These are phyloP conservation scores for Chouioia cunea DNA, from an alignment of 2,888 invertebrate species.

Conservation along the genomic window DNA sequence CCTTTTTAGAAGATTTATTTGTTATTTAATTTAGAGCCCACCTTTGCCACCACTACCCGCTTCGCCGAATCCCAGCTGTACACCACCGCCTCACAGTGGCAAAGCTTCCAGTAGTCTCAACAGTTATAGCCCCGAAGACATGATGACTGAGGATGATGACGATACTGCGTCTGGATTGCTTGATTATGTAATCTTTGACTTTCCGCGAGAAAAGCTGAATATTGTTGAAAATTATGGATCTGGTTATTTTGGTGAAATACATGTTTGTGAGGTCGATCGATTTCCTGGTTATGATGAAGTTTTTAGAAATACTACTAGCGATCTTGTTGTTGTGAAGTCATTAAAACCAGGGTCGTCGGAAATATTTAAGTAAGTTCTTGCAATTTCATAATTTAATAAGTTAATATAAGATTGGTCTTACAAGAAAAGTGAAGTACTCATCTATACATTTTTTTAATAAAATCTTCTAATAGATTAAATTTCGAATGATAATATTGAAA, in stretches of 20 bases:
- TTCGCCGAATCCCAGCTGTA: slow-evolving; percentile 66
- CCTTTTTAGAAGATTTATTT: neutral
- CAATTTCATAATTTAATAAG: neutral
- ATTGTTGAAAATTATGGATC: slow-evolving; percentile 83
- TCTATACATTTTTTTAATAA: too few relatives aligned
- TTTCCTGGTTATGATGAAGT: slow-evolving; percentile 65
- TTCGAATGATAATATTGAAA: too few relatives aligned
- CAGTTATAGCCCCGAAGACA: slow-evolving; percentile 68
- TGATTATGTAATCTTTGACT: slow-evolving; percentile 69
- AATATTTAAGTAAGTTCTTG: slow-evolving; percentile 66
- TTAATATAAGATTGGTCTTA: too few relatives aligned
- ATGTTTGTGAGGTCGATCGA: slow-evolving; percentile 75
- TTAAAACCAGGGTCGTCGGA: slow-evolving; percentile 74
- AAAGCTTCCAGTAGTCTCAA: slow-evolving; percentile 67
- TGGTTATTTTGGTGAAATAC: slow-evolving; percentile 82
- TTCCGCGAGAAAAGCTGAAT: slow-evolving; percentile 80
- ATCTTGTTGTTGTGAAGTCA: slow-evolving; percentile 81
- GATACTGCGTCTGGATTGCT: slow-evolving; percentile 47
- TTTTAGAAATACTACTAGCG: slow-evolving; percentile 60
- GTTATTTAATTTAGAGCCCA: slow-evolving; percentile 56
- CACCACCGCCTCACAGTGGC: slow-evolving; percentile 66
- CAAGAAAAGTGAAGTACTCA: too few relatives aligned
- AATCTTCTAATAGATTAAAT: too few relatives aligned
- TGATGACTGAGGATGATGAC: slow-evolving; percentile 71
- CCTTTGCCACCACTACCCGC: slow-evolving; percentile 63